Base-by-base conservation (phyloP, 64 coral and sea anemone species). In the Actinia equina region DNA sequence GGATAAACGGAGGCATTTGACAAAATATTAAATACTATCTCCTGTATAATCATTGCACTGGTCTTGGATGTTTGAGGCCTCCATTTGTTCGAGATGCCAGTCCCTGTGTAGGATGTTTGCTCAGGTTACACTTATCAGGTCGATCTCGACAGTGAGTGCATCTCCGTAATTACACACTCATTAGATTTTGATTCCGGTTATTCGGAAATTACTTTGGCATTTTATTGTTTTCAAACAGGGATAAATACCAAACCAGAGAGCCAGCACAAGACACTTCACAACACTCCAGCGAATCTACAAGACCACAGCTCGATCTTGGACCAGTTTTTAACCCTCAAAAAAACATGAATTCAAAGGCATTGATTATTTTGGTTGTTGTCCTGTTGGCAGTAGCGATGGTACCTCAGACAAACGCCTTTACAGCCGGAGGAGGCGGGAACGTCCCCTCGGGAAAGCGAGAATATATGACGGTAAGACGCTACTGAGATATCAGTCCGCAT, bases 391-490 rank as follows among this genome's bases (percentile, higher is more conserved):
- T 90, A 52, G 80, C 88, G 51, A 70, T 90, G 74, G 64, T 97
- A 37, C 88, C 84, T 51, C 80, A 97, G 41, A 85, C 87, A 20
- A 87, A 91, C 58, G 88, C 94, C 25, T 97, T 97, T 70, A 97
- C 94, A 17, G 94, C 94, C 1, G 94, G 94, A 20, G 94, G 94
- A 11, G 94, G 94, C 7, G 94, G 94, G 20, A 97, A 93, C 76
- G 88, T 97, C 64, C 94, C 94, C 12, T 20, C 82, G 41, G 59
- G 67, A 44, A 85, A 78, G 45, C 43, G 83, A 26, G 83, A 85
- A 63, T 85, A 52, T 27, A 85, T 85, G 83, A 63, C 16, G 83
- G 83, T 85, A 37, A 85, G 83, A n/a, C 15, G 15, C 16, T 22
- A 49, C 1, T 49, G 46, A 49, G 46, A 49, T 8, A 49, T 49